phyloP scores from a whole-genome alignment of 2,113 vertebrate genomes.

The Sapajus apella region DNA sequence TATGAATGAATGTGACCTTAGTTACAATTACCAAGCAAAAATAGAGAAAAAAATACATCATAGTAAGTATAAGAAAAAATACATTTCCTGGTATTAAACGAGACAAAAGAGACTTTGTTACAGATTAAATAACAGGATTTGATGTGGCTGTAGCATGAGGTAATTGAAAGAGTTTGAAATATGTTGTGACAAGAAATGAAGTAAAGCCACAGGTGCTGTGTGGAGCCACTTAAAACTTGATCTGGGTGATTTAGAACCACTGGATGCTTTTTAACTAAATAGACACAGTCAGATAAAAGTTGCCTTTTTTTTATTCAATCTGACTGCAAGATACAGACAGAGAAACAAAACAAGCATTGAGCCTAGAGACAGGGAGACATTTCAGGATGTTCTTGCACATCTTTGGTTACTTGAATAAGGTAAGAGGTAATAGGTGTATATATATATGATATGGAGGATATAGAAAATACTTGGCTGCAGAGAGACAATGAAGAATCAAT shows the following conservation, averaged over 20 bases:
- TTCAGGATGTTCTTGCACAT: neutral
- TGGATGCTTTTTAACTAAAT: neutral
- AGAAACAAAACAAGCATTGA: neutral
- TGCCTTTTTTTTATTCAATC: slow-evolving; percentile 21
- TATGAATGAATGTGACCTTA: neutral
- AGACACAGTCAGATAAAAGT: neutral
- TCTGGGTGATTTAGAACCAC: neutral
- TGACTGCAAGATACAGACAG: neutral
- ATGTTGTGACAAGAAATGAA: neutral
- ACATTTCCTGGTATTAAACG: neutral
- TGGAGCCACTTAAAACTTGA: neutral
- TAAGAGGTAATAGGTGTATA: neutral
- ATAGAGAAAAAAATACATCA: neutral
- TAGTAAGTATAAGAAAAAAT: neutral
- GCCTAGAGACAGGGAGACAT: neutral
- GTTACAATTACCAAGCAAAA: neutral
- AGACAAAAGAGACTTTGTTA: neutral
- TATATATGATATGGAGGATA: neutral
- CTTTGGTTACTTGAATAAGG: neutral
- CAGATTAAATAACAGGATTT: neutral
- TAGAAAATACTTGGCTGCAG: neutral
- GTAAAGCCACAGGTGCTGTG: neutral
- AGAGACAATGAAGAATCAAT: neutral
- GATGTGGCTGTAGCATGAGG: neutral
- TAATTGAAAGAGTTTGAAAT: neutral